Evolutionary conservation across 2,888 invertebrate species (phyloP), one percentile per base, ranked within the genome.

Genomic region (Drosophila cyrtoloma): DNA sequence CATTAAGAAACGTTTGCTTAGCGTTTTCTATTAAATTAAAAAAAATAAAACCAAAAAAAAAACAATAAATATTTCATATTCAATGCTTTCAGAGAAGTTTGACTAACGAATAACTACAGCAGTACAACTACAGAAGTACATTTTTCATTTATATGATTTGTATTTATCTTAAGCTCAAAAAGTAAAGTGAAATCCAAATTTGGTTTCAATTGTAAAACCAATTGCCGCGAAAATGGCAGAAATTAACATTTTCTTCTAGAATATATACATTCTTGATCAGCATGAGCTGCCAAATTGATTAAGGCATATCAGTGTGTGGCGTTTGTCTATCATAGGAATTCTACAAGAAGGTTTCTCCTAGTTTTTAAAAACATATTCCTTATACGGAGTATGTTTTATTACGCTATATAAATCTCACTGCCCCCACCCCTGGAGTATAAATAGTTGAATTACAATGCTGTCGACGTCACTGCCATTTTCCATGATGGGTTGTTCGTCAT

Each of bases 401-500:
- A 22, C 22, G 7, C 14, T 47, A 7, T 14, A 22, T 47, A 14
- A 14, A 22, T 22, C 14, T 22, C 5, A 51, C 19, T 28, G 10
- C 28, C 50, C 2, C 10, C 28, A 51, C 10, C 5, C 5, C 28
- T 7, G 1, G 4, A 47, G 16, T 47, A 51, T 19, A 30, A 51
- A 19, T 19, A 30, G 9, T 51, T 16, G 35, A 87, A 92, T 92
- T 90, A 93, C 93, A 89, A 93, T 92, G 83, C 93, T 93, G 83
- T 93, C 93, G 75, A 92, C 93, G 83, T 93, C 93, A 77, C 93
- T 93, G 82, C 92, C 92, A 79, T 93, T 93, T 82, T 94, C 94
- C 81, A 93, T 90, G 47, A 91, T 91, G 74, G 94, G 93, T 79
- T 95, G 95, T 77, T 96, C 95, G 79, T 95, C 95, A 32, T 94